Evolutionary conservation across 2,888 invertebrate genomes (phyloP).

Genomic region (Tridacna crocea): DNA sequence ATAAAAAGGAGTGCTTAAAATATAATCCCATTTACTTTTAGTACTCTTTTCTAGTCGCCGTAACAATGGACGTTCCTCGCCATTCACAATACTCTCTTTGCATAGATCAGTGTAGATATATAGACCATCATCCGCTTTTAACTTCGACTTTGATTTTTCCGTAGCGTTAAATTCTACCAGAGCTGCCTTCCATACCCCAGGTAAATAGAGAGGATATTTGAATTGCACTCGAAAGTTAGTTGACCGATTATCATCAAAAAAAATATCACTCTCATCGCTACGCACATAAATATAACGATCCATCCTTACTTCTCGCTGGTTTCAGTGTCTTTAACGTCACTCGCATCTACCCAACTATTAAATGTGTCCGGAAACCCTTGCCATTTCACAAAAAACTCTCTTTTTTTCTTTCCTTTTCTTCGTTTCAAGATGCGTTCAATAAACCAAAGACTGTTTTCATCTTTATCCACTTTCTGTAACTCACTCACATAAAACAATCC

Average conservation of each 20-base stretch:
- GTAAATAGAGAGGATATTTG: conserved; percentile 8
- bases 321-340: conserved; percentile 19
- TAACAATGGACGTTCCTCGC: conserved; percentile 35
- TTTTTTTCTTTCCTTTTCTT: conserved; percentile 32
- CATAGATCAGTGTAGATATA: conserved; percentile 43
- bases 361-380: conserved; percentile 33
- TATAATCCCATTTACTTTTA: conserved; percentile 34
- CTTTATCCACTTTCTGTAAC: conserved; percentile 46
- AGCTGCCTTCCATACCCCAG: conserved; percentile 27
- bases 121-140: conserved; percentile 9
- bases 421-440: conserved; percentile 38
- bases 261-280: conserved; percentile 28
- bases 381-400: conserved; percentile 22
- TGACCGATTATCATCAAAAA: conserved; percentile 5
- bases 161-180: conserved; percentile 27
- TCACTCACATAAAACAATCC: conserved; percentile 42
- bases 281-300: conserved; percentile 32
- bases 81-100: conserved; percentile 30
- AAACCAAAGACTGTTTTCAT: conserved; percentile 54
- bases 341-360: conserved; percentile 32
- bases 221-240: conserved; percentile 30
- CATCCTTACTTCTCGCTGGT: conserved; percentile 3
- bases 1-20: conserved; percentile 35
- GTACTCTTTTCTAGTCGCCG: conserved; percentile 44
- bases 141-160: conserved; percentile 24